Conservation (phyloP, 2,888 invertebrate genomes). For the Agrochola lota region DNA sequence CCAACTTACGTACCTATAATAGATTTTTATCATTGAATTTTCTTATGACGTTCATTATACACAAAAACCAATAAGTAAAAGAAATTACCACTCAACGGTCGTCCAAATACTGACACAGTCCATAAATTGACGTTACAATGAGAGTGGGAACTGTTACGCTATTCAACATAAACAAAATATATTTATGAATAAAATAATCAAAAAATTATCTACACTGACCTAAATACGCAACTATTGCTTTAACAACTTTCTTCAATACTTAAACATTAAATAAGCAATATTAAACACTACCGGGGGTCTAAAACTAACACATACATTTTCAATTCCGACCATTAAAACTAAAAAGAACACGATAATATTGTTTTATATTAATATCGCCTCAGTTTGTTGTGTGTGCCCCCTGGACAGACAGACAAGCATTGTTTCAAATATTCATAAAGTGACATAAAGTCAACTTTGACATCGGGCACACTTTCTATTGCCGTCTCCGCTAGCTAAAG, state of each 20-base stretch:
- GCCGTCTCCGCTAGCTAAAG: not conserved
- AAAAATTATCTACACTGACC: slow-evolving; percentile 33
- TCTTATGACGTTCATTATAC: not conserved
- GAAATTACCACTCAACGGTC: not conserved
- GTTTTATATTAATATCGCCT: slow-evolving; percentile 52
- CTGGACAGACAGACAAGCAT: slow-evolving; percentile 50
- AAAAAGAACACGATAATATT: slow-evolving; percentile 43
- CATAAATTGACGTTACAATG: not conserved
- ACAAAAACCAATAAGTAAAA: not conserved
- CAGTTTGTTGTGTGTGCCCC: slow-evolving; percentile 46
- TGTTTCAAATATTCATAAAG: slow-evolving; percentile 50
- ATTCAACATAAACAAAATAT: slow-evolving; percentile 2
- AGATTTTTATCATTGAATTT: not conserved
- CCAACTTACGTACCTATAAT: not conserved
- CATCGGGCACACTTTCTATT: slow-evolving; percentile 38
- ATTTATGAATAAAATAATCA: slow-evolving; percentile 22
- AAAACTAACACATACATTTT: slow-evolving; percentile 59
- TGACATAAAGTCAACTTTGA: slow-evolving; percentile 52
- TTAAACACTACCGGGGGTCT: slow-evolving; percentile 63
- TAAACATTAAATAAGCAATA: slow-evolving; percentile 50
- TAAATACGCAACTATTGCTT: slow-evolving; percentile 45
- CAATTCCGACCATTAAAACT: slow-evolving; percentile 52
- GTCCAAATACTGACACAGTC: not conserved
- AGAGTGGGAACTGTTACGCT: not conserved
- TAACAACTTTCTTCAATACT: slow-evolving; percentile 43